Evolutionary conservation across 2,888 invertebrate species (phyloP).

Genomic region (Pterostichus madidus): DNA sequence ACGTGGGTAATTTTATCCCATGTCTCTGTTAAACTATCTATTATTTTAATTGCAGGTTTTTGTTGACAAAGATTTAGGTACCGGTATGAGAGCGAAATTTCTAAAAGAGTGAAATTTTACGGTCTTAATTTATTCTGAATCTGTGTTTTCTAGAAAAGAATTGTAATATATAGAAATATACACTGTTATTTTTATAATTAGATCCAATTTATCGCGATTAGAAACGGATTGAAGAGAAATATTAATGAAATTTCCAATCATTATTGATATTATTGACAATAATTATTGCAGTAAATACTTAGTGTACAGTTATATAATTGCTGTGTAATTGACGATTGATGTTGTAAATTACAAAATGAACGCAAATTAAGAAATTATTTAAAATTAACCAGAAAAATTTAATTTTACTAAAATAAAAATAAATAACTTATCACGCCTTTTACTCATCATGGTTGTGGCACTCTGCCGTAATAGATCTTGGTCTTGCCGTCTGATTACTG

Average conservation of each 20-base stretch:
- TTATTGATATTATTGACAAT: background rate
- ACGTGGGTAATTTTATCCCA: constrained; percentile 1
- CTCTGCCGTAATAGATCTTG: too few species aligned
- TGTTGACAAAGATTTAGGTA: constrained; percentile 50
- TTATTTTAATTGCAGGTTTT: constrained; percentile 54
- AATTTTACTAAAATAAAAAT: too few species aligned
- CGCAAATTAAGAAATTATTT: too few species aligned
- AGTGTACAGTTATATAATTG: too few species aligned
- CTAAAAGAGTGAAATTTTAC: constrained; percentile 50
- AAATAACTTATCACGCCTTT: too few species aligned
- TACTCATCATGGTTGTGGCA: too few species aligned
- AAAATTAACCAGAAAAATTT: too few species aligned
- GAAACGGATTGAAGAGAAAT: background rate
- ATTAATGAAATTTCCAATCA: background rate
- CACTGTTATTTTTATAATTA: constrained; percentile 13
- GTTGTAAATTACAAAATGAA: too few species aligned
- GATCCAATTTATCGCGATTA: constrained; percentile 16
- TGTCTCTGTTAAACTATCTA: constrained; percentile 42
- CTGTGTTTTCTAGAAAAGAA: constrained; percentile 8
- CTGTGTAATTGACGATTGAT: too few species aligned
- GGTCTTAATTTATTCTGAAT: background rate
- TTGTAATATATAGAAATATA: background rate
- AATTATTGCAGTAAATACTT: background rate
- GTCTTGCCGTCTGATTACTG: too few species aligned
- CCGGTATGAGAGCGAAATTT: constrained; percentile 54